Evolutionary conservation across 1,140 invertebrate genomes (phyloP), one percentile per base, ranked within the genome.

Genomic region (Listronotus bonariensis): DNA sequence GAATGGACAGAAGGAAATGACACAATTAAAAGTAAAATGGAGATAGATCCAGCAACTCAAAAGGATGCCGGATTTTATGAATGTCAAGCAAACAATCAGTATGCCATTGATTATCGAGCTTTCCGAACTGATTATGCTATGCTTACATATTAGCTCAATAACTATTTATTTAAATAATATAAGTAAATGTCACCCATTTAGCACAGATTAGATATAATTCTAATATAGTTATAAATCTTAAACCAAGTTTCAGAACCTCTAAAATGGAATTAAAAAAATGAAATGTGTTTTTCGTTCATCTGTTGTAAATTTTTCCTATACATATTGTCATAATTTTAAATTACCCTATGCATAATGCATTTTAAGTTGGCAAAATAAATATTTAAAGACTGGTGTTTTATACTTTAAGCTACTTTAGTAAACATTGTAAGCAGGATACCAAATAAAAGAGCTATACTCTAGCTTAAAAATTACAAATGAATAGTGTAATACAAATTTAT

Each of bases 11-110:
- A 89, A 18, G 90, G 86, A 14, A 84, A 90, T n/a, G 89, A 93
- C 72, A 90, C 85, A 59, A 87, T 95, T 10, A 96, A 96, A 79
- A 93, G 91, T 6, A 96, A 96, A 82, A 87, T 96, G 72, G 93
- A 96, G 80, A 96, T 96, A 45, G 93, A 96, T 78, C 93, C 93
- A n/a, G 93, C 93, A 0, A 93, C 93, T 3, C 92, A 95, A 80
- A 93, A 93, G 88, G 92, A 95, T 78, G 85, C 84, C 10, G 89
- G 89, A 11, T 89, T 86, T 66, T 90, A 90, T 66, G 87, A 89
- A 73, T 90, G 87, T 69, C 86, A 88, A 67, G 88, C 89, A 6
- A 89, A 91, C 66, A 91, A 91, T 78, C 88, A 90, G 75, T 91
- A 89, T 71, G 82, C 89, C 0, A 86, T 91, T 11, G 89, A 91